A percentile compares a stretch with the other conserved stretches of the same genome.
phyloP scores from a whole-genome alignment of 2,113 vertebrate genomes.

The Ptilonorhynchus violaceus region DNA sequence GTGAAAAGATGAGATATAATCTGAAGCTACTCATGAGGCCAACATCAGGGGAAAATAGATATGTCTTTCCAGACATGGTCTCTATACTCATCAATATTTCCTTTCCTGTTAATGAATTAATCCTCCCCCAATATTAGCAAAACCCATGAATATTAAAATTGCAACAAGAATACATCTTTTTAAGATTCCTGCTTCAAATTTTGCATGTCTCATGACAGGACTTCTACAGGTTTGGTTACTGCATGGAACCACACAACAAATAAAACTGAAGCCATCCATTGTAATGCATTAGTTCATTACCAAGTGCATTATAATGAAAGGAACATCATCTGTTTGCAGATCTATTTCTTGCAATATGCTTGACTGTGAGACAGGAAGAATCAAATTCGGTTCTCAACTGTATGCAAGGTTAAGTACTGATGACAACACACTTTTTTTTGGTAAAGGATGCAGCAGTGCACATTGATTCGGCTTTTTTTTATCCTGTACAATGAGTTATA shows the following conservation, averaged over 20 bases:
- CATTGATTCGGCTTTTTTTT: background rate
- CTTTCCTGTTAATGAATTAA: background rate
- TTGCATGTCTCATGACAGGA: background rate
- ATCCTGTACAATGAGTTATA: background rate
- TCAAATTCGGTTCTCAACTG: background rate
- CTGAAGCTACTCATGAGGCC: background rate
- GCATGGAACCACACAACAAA: background rate
- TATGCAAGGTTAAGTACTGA: background rate
- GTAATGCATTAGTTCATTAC: background rate
- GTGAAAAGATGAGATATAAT: background rate
- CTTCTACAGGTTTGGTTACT: background rate
- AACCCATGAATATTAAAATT: background rate
- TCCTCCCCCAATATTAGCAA: background rate
- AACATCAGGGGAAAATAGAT: background rate
- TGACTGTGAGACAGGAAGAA: background rate
- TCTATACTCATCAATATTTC: background rate
- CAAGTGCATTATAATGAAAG: background rate
- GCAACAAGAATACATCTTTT: background rate
- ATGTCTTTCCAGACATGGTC: background rate
- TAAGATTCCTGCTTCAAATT: background rate
- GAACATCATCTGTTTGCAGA: background rate
- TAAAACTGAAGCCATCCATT: background rate
- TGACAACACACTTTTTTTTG: background rate
- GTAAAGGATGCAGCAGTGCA: background rate
- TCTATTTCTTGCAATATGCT: background rate